Conservation (phyloP, 2,888 invertebrate genomes). For the Drosophila glabriapex region DNA sequence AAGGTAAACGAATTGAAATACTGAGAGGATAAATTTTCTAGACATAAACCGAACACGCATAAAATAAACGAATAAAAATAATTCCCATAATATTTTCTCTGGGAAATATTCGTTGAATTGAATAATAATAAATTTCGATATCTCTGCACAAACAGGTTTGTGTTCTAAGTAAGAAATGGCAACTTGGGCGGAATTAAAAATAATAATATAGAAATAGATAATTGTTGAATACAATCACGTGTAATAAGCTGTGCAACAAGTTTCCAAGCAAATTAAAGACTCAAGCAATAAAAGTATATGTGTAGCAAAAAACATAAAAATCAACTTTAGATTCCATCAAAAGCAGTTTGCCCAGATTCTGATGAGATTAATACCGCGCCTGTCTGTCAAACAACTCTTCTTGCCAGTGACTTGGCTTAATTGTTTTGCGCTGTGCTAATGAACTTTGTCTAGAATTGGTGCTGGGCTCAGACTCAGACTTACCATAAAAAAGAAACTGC, state of each 20-base stretch:
- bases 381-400: conserved; percentile 36
- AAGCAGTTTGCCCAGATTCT: conserved; percentile 35
- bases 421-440: conserved; percentile 50
- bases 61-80: not conserved
- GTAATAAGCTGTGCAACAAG: conserved; percentile 23
- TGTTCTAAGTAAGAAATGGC: not conserved
- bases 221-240: not conserved
- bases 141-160: not conserved
- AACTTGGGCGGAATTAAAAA: not conserved
- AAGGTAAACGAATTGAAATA: not conserved
- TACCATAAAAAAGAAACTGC: not conserved
- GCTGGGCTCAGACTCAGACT: conserved; percentile 11
- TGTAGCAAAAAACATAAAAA: conserved; percentile 29
- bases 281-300: conserved; percentile 26
- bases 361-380: conserved; percentile 27
- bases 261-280: conserved; percentile 13
- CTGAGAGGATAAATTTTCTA: not conserved
- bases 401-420: conserved; percentile 29
- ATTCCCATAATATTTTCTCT: not conserved
- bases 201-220: not conserved
- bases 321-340: conserved; percentile 36
- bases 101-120: not conserved
- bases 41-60: not conserved
- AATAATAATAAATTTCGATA: not conserved
- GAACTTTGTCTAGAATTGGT: conserved; percentile 35